Evolutionary conservation across 2,797 vertebrate species (phyloP), one percentile per base, ranked within the genome.

Genomic region (Cyclura pinguis): DNA sequence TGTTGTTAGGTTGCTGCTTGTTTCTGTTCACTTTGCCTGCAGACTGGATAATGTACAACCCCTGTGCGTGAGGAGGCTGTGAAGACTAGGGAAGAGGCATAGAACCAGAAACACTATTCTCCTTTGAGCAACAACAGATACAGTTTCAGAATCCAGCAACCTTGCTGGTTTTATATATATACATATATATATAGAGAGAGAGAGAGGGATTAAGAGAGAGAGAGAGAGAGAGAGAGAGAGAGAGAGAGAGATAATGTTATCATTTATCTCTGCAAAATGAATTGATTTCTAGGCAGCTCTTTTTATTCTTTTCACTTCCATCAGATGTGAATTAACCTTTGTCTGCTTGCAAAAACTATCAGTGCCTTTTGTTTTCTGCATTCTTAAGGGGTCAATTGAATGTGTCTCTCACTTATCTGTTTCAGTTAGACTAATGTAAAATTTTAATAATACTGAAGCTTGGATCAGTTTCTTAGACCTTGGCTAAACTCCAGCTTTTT

Each of bases 341-440:
- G 9, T 38, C 35, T 57, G 14, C n/a, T n/a, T 88, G 50, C 50
- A 69, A 5, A 88, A 69, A 29, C 4, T 2, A 16, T 52, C 35
- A 57, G n/a, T 73, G 69, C 5, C 18, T 32, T 88, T 24, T 55
- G 50, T 73, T 32, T 82, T 81, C 50, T 55, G 42, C 14, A 32
- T 57, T 67, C 55, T 10, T 81, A 12, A 18, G 27, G 4, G 47
- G n/a, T 10, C 62, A 38, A 57, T 47, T 85, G 22, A 32, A 84
- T 86, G 57, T 85, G 20, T 38, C 89, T 89, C 91, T 3, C 80
- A 24, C 18, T 85, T 93, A 1, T 72, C 2, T 90, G 76, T 35
- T 1, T 0, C 88, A 84, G 69, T 2, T 64, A 69, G 87, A 89
- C 18, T 32, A 86, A 52, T 64, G 47, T 83, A 27, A 74, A 92